phyloP scores from a whole-genome alignment of 2,888 invertebrate species.

The Coronaproctus castanopsis region DNA sequence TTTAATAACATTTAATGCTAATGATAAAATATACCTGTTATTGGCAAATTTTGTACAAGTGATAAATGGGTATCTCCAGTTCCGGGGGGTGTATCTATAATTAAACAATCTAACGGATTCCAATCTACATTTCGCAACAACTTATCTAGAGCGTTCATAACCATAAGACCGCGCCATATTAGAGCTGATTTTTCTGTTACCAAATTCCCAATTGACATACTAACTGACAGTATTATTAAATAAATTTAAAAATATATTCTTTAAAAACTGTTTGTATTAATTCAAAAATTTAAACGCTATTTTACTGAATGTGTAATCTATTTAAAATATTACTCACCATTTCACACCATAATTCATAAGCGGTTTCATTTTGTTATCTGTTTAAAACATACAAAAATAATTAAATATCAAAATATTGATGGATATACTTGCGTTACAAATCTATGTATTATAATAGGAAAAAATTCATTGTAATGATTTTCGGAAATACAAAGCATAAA shows the following conservation, averaged over 20 bases:
- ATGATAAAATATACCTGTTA: constrained; percentile 44
- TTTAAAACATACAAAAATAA: constrained; percentile 15
- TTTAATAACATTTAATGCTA: too few species aligned
- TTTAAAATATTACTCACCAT: constrained; percentile 40
- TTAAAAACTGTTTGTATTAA: not conserved
- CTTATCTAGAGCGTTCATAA: constrained; percentile 82
- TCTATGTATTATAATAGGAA: not conserved
- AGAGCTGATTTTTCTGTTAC: constrained; percentile 66
- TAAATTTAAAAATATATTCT: not conserved
- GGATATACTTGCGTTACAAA: not conserved
- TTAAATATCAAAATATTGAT: not conserved
- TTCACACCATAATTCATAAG: constrained; percentile 77
- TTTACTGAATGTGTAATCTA: not conserved
- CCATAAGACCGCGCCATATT: constrained; percentile 90
- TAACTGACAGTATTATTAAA: constrained; percentile 24
- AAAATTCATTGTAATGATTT: too few species aligned
- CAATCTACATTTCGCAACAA: constrained; percentile 70
- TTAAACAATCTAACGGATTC: constrained; percentile 66
- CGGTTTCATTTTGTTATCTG: constrained; percentile 64
- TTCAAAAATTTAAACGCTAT: not conserved
- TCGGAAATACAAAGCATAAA: too few species aligned
- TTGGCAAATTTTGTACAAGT: constrained; percentile 67
- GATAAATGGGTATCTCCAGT: constrained; percentile 91
- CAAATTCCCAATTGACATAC: constrained; percentile 89
- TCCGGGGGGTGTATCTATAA: constrained; percentile 90